phyloP scores from a whole-genome alignment of 2,113 vertebrate genomes.

The Pygoscelis antarcticus region DNA sequence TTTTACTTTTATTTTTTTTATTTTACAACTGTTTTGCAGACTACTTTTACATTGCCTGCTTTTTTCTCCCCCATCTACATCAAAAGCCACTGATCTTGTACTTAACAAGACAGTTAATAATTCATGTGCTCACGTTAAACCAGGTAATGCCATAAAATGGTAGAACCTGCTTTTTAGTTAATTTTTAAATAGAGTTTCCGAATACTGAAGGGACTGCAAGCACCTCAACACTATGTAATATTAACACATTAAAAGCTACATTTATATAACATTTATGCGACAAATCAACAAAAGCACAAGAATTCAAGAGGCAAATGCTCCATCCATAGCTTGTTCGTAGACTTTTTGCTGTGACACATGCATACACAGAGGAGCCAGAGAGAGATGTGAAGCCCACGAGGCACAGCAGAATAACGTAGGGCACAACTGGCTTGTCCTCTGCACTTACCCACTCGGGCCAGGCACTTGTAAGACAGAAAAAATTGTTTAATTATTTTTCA shows the following conservation, averaged over 20 bases:
- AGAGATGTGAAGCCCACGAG: conserved; percentile 23
- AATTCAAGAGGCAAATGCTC: conserved; percentile 35
- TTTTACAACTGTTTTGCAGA: conserved; percentile 58
- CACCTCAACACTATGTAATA: conserved; percentile 79
- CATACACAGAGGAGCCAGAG: conserved; percentile 3
- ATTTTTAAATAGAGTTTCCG: conserved; percentile 69
- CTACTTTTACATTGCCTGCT: conserved; percentile 78
- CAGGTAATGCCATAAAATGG: conserved; percentile 91
- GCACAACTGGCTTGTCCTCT: not conserved
- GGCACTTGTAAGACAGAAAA: not conserved
- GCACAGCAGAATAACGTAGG: not conserved
- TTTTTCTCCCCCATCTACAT: conserved; percentile 71
- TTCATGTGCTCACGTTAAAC: conserved; percentile 87
- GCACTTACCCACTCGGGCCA: not conserved
- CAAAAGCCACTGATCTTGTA: conserved; percentile 82
- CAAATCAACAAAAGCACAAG: conserved; percentile 60
- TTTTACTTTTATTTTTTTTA: not conserved
- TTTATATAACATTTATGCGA: conserved; percentile 66
- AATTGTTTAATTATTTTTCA: not conserved
- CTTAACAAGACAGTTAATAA: conserved; percentile 88
- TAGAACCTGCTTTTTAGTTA: conserved; percentile 60
- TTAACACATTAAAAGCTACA: conserved; percentile 74
- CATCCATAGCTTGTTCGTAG: not conserved
- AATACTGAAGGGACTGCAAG: conserved; percentile 75
- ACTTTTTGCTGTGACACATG: conserved; percentile 17